Conservation (phyloP, 2,888 invertebrate genomes). For the Cerastis leucographa region DNA sequence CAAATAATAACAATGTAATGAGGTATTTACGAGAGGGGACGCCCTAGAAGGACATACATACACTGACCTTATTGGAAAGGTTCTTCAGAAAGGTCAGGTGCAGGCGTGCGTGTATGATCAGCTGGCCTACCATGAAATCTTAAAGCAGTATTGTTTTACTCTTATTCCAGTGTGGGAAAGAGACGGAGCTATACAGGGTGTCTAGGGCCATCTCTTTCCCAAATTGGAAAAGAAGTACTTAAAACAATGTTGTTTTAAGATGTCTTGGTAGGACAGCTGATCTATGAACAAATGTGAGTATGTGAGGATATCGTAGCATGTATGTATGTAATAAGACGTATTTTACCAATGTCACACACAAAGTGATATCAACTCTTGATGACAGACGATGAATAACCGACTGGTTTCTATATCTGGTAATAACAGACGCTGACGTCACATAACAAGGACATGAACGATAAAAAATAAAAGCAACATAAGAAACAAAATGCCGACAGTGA, state of each 20-base stretch:
- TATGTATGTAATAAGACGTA: not conserved
- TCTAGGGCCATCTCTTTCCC: too few species aligned
- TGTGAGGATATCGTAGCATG: too few species aligned
- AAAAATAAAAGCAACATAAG: conserved; percentile 35
- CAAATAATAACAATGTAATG: not conserved
- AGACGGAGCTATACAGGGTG: too few species aligned
- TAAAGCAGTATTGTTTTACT: too few species aligned
- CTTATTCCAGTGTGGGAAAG: too few species aligned
- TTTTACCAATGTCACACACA: not conserved
- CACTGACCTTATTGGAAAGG: not conserved
- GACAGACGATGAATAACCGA: conserved; percentile 43
- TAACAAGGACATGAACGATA: conserved; percentile 14
- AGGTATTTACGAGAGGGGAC: not conserved
- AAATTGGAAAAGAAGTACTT: too few species aligned
- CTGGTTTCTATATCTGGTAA: conserved; percentile 27
- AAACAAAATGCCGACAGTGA: conserved; percentile 30
- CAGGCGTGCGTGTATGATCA: too few species aligned
- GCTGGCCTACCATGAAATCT: too few species aligned
- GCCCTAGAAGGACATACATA: not conserved
- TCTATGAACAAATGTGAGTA: too few species aligned
- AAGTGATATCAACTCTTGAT: not conserved
- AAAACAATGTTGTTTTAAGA: too few species aligned
- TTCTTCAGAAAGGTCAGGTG: not conserved
- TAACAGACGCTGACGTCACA: conserved; percentile 49
- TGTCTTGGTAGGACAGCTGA: too few species aligned